A percentile compares a stretch with the other conserved stretches of the same genome.
These are phyloP conservation scores for Silurus meridionalis DNA, from an alignment of 2,113 vertebrate species.

Conservation along the genomic window DNA sequence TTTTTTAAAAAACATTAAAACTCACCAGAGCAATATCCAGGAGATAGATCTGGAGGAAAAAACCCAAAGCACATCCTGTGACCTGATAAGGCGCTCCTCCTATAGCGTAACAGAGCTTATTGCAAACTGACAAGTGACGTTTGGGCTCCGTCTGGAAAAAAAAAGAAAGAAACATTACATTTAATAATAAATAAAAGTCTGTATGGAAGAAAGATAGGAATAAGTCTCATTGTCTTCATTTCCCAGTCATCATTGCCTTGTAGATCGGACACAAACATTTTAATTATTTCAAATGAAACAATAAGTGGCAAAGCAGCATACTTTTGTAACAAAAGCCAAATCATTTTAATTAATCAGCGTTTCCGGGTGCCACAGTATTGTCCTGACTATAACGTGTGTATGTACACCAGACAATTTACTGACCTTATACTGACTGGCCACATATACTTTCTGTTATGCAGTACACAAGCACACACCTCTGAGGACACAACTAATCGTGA, in stretches of 20 bases:
- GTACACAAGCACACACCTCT: neutral
- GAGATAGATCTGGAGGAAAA: conserved; percentile 95
- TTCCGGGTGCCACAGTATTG: neutral
- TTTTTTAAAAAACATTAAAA: conserved; percentile 13
- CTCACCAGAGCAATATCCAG: conserved; percentile 91
- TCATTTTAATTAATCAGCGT: neutral
- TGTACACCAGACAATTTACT: neutral
- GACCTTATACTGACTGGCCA: neutral
- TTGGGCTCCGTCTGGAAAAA: conserved; percentile 59
- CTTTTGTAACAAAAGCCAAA: neutral
- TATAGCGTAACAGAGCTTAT: conserved; percentile 90
- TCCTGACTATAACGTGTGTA: neutral
- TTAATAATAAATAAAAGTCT: neutral
- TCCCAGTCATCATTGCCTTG: neutral
- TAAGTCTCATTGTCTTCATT: neutral
- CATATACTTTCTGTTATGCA: neutral
- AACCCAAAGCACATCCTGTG: conserved; percentile 91
- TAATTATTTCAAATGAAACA: neutral
- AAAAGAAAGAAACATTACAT: neutral
- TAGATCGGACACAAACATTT: neutral
- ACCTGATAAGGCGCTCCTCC: conserved; percentile 96
- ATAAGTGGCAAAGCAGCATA: neutral
- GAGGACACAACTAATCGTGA: conserved; percentile 5
- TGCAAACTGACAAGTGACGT: conserved; percentile 82
- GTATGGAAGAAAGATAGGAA: neutral